phyloP scores from a whole-genome alignment of 2,797 vertebrate species.

The Antennarius maculatus region DNA sequence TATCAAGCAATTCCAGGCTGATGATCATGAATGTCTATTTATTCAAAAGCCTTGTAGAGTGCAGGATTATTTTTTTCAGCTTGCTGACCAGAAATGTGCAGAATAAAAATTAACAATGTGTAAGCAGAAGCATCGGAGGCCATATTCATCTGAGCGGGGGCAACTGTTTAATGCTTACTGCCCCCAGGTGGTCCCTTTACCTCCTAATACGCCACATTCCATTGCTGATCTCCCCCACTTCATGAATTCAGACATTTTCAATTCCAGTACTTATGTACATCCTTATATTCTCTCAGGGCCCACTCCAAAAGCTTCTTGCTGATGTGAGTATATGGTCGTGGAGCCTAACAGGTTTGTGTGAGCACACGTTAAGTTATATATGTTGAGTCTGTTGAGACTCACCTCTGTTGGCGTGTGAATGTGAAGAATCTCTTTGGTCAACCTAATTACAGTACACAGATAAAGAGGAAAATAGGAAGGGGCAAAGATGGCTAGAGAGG shows the following conservation, averaged over 20 bases:
- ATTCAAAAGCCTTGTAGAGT: constrained; percentile 36
- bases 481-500: not conserved
- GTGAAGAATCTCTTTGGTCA: not conserved
- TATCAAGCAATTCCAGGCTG: constrained; percentile 14
- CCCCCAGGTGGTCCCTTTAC: constrained; percentile 32
- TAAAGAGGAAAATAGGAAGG: not conserved
- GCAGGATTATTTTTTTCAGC: constrained; percentile 40
- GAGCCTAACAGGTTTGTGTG: not conserved
- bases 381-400: constrained; percentile 1
- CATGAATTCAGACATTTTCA: constrained; percentile 38
- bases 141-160: constrained; percentile 17
- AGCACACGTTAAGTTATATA: not conserved
- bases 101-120: constrained; percentile 37
- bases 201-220: constrained; percentile 9
- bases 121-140: constrained; percentile 7
- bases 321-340: not conserved
- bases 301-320: not conserved
- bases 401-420: not conserved
- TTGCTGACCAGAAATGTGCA: constrained; percentile 31
- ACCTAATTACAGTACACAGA: constrained; percentile 6
- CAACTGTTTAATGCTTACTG: constrained; percentile 12
- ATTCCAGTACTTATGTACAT: constrained; percentile 37
- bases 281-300: constrained; percentile 8
- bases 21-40: constrained; percentile 27
- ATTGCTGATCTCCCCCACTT: constrained; percentile 16